Evolutionary conservation across 2,888 invertebrate genomes (phyloP), one percentile per base, ranked within the genome.

Genomic region (Melanostoma mellinum): DNA sequence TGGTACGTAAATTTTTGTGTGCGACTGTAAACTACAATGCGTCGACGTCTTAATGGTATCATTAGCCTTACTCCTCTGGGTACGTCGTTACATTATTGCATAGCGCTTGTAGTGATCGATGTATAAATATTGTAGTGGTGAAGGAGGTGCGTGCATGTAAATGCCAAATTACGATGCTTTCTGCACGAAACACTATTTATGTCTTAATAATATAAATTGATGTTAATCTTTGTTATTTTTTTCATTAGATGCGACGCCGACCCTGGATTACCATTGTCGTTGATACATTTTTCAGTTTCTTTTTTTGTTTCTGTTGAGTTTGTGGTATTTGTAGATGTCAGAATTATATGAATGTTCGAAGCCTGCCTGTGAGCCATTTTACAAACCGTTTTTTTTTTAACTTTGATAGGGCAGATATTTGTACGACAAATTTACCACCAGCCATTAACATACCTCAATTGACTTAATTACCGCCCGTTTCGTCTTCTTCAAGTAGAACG

Each of bases 151-250:
- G 87, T 87, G 87, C 86, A 82, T 87, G 87, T 85, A 87, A 86
- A 87, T 86, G 84, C 85, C 86, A 87, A 87, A 87, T 87, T 86
- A 87, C 86, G 85, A 86, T 85, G 85, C 85, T 87, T 86, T 86
- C 86, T 86, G 86, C 87, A 87, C 87, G 87, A 86, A 87, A 85
- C 86, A 86, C 87, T 87, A 87, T 87, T 87, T 87, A 87, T 87
- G 87, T 87, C 87, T 87, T 87, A 86, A 87, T 87, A 87, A 87
- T 86, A 85, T 85, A 86, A 87, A 86, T 86, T 87, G 85, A 86
- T 86, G 85, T 78, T 77, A 78, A 78, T 74, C 77, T 77, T 74
- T 72, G 67, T 56, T 68, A 35, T 73, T 56, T 77, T 65, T 53
- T 55, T 58, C n/a, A 58, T 53, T 67, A 69, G 56, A 58, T 53